These are phyloP conservation scores for Istiophorus platypterus DNA, from an alignment of 2,113 vertebrate genomes.

Conservation along the genomic window DNA sequence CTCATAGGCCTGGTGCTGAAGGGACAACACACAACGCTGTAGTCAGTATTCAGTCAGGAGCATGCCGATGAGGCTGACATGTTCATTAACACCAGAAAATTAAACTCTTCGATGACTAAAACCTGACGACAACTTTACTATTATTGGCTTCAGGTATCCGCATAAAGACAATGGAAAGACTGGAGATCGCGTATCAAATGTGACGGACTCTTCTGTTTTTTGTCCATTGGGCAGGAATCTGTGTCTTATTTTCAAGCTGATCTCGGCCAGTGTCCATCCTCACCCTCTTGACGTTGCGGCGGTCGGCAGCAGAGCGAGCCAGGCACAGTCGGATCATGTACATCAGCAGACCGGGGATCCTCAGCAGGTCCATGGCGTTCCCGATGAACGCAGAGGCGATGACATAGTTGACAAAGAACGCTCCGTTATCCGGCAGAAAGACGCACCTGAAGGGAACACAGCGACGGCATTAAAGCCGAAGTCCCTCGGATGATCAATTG, in stretches of 20 bases:
- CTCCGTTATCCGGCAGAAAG: conserved; percentile 96
- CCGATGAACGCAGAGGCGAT: conserved; percentile 97
- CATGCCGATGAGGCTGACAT: background rate
- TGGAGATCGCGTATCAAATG: no score
- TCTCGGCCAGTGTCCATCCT: background rate
- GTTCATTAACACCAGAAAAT: background rate
- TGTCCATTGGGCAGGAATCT: no score
- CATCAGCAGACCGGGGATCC: conserved; percentile 97
- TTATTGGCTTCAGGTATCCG: background rate
- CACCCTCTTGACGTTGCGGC: conserved; percentile 96
- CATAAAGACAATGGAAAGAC: background rate
- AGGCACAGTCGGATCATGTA: conserved; percentile 98
- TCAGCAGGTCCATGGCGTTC: conserved; percentile 97
- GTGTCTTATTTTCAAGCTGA: no score
- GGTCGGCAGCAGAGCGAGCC: conserved; percentile 92
- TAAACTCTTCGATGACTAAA: background rate
- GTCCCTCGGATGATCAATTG: background rate
- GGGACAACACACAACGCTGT: background rate
- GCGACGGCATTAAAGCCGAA: background rate
- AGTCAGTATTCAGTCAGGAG: background rate
- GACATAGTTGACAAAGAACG: conserved; percentile 98
- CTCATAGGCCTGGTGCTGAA: conserved; percentile 97
- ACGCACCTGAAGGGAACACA: conserved; percentile 87
- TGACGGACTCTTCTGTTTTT: no score
- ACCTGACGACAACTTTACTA: background rate